Evolutionary conservation across 2,113 vertebrate species (phyloP).

Genomic region (Aplodontia rufa): DNA sequence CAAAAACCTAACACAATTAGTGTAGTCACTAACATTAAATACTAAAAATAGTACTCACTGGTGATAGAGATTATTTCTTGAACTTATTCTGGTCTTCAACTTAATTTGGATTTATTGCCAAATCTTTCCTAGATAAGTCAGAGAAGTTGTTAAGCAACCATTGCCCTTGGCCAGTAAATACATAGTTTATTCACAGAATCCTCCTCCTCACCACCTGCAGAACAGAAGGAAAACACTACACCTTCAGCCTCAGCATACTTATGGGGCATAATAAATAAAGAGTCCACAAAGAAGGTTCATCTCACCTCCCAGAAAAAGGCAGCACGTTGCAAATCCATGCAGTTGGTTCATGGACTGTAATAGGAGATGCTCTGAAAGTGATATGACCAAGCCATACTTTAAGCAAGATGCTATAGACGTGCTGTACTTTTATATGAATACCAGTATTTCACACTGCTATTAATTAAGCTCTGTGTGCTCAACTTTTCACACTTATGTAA

Average conservation of each 20-base stretch:
- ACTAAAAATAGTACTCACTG: neutral
- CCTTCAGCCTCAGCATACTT: neutral
- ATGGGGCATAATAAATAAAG: neutral
- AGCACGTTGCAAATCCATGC: neutral
- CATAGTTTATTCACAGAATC: constrained; percentile 25
- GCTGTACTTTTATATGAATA: neutral
- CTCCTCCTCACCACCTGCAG: constrained; percentile 51
- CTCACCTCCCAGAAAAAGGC: neutral
- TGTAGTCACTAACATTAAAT: neutral
- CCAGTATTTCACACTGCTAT: neutral
- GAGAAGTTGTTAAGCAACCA: constrained; percentile 42
- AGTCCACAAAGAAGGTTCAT: neutral
- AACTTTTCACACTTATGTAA: neutral
- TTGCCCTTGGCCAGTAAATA: constrained; percentile 12
- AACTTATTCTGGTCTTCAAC: constrained; percentile 32
- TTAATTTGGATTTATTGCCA: constrained; percentile 41
- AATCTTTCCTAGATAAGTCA: neutral
- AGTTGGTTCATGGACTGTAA: neutral
- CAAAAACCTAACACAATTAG: neutral
- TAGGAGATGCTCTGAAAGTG: neutral
- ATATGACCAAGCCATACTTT: neutral
- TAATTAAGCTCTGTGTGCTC: neutral
- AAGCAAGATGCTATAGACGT: neutral
- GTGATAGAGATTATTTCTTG: constrained; percentile 3
- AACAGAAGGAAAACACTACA: constrained; percentile 31